Evolutionary conservation across 2,113 vertebrate species (phyloP).

Genomic region (Notothenia rossii): DNA sequence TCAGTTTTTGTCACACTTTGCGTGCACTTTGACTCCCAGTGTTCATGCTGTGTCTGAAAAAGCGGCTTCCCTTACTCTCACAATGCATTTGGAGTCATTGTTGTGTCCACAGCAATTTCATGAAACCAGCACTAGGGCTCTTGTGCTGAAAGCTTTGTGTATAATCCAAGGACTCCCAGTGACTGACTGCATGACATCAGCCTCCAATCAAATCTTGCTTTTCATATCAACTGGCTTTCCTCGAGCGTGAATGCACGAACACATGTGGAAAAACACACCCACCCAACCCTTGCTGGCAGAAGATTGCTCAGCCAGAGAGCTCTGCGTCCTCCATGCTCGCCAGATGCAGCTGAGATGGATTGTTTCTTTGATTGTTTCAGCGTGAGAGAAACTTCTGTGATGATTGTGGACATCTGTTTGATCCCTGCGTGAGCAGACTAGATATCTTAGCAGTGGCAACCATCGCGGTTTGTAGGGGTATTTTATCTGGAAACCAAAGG

Average conservation of each 20-base stretch:
- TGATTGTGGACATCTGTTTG: constrained; percentile 37
- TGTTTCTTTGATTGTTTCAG: constrained; percentile 53
- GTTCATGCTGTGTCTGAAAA: not conserved
- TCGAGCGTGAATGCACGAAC: constrained; percentile 39
- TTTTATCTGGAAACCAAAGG: constrained; percentile 5
- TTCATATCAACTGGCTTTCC: constrained; percentile 30
- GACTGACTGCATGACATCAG: constrained; percentile 45
- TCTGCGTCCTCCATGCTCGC: constrained; percentile 12
- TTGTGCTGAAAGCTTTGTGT: constrained; percentile 41
- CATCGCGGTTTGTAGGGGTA: constrained; percentile 15
- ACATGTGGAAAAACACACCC: not conserved
- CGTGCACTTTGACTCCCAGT: not conserved
- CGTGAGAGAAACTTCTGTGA: constrained; percentile 49
- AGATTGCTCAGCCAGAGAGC: constrained; percentile 4
- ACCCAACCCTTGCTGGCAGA: not conserved
- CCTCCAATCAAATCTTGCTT: constrained; percentile 37
- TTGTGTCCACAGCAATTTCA: constrained; percentile 18
- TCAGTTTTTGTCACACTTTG: not conserved
- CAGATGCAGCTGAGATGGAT: constrained; percentile 43
- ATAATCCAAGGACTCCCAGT: constrained; percentile 56
- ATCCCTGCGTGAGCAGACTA: constrained; percentile 33
- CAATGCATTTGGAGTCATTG: constrained; percentile 26
- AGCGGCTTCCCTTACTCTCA: constrained; percentile 23
- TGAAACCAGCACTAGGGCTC: constrained; percentile 20
- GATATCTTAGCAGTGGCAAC: constrained; percentile 12